phyloP scores from a whole-genome alignment of 2,888 invertebrate species.

The Ecliptopera silaceata region DNA sequence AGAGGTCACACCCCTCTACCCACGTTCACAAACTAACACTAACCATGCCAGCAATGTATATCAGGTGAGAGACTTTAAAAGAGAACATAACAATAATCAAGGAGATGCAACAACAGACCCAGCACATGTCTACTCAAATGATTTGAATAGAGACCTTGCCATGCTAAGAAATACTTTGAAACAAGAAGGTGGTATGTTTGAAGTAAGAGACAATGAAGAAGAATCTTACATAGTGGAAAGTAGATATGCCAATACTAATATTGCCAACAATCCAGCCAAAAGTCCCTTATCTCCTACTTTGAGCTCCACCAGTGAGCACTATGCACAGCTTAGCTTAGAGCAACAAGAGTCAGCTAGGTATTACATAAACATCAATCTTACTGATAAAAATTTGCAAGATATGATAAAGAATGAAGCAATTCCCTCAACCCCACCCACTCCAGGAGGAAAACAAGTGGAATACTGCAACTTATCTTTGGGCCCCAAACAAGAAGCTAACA shows the following conservation, averaged over 20 bases:
- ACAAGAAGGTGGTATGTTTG: constrained; percentile 64
- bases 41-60: constrained; percentile 81
- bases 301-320: constrained; percentile 75
- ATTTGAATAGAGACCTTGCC: constrained; percentile 72
- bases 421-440: constrained; percentile 66
- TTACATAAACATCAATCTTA: constrained; percentile 74
- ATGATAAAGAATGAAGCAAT: constrained; percentile 52
- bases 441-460: constrained; percentile 60
- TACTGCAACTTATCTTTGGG: constrained; percentile 66
- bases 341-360: constrained; percentile 64
- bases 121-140: constrained; percentile 72
- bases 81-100: constrained; percentile 75
- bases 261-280: constrained; percentile 41
- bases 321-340: constrained; percentile 72
- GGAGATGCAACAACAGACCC: constrained; percentile 52
- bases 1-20: constrained; percentile 80
- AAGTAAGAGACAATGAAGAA: constrained; percentile 72
- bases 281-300: constrained; percentile 69
- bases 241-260: constrained; percentile 59
- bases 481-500: constrained; percentile 60
- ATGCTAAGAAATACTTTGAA: constrained; percentile 65
- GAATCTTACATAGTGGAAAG: constrained; percentile 66
- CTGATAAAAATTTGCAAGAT: constrained; percentile 52
- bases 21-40: constrained; percentile 60
- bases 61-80: constrained; percentile 80